Conservation (phyloP, 2,888 invertebrate genomes). For the Graphium colonna region DNA sequence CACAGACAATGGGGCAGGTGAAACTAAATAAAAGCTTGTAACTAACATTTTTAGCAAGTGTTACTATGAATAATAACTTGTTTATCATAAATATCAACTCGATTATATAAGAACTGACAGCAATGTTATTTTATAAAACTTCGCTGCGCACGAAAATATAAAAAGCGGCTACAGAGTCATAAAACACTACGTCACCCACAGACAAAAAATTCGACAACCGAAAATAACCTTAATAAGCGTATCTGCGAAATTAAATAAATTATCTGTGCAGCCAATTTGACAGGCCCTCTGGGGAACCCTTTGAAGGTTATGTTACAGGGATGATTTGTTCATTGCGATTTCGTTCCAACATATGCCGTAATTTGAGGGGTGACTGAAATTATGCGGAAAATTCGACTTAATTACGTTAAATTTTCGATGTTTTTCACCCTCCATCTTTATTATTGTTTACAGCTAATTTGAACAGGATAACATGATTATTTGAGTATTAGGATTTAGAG, state of each 20-base stretch:
- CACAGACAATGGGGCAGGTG: too few species aligned
- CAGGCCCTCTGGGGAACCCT: constrained; percentile 12
- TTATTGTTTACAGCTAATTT: constrained; percentile 4
- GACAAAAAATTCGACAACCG: not conserved
- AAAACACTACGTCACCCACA: not conserved
- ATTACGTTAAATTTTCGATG: constrained; percentile 35
- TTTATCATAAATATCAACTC: too few species aligned
- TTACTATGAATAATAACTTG: too few species aligned
- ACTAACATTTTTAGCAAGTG: too few species aligned
- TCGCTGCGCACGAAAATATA: too few species aligned
- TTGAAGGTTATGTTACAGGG: constrained; percentile 16
- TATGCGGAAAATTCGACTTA: constrained; percentile 28
- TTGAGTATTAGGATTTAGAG: too few species aligned
- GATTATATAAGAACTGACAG: too few species aligned
- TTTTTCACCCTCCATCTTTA: not conserved
- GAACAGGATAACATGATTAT: not conserved
- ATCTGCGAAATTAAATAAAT: constrained; percentile 25
- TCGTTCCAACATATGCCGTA: constrained; percentile 15
- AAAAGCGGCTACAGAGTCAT: too few species aligned
- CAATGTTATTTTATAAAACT: too few species aligned
- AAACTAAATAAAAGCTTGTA: too few species aligned
- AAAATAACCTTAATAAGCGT: not conserved
- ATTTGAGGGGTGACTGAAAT: constrained; percentile 20
- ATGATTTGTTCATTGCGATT: constrained; percentile 8
- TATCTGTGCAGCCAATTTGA: constrained; percentile 20